Base-by-base conservation (phyloP, 2,797 vertebrate species). In the Amblyopsis hoosieri region DNA sequence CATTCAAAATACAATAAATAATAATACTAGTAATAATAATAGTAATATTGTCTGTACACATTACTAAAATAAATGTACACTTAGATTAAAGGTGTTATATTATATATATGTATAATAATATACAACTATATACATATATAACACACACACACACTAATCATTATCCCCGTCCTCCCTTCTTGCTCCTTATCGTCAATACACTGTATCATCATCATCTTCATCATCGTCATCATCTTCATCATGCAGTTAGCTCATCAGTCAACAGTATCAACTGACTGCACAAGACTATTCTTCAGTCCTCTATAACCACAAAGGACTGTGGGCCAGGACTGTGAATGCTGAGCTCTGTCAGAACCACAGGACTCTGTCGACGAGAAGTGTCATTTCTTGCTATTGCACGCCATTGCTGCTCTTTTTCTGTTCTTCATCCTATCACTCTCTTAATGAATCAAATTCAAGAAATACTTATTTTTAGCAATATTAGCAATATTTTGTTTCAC, bases 371-470 rank as follows among this genome's bases (percentile, higher is more conserved):
- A 63, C 61, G 55, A 50, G 65, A 19, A 17, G 54, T 59, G 42
- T 57, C 63, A 67, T 61, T 57, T 54, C 63, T 45, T 47, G 51
- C 37, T 54, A 11, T 12, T 72, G 69, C 73, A 80, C 74, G 75
- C 68, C 52, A 60, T 46, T 55, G 50, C 23, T 12, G 60, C 57
- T 49, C 17, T 66, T 75, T 66, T 58, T 45, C 23, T 3, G 23
- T 3, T 23, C n/a, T 58, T 54, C 62, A 49, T 63, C 59, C 56
- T 7, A 14, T 47, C 9, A 37, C 49, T 37, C 15, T 15, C 19
- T 19, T 3, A 52, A 19, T 8, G 6, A 15, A 52, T 42, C 37
- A 42, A 42, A 42, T 10, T 42, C 8, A 42, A 42, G 37, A 8
- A 42, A 42, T 29, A 42, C 7, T 7, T 42, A 42, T 42, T 42